Conservation (phyloP, 2,113 vertebrate genomes). For the Symphodus melops region DNA sequence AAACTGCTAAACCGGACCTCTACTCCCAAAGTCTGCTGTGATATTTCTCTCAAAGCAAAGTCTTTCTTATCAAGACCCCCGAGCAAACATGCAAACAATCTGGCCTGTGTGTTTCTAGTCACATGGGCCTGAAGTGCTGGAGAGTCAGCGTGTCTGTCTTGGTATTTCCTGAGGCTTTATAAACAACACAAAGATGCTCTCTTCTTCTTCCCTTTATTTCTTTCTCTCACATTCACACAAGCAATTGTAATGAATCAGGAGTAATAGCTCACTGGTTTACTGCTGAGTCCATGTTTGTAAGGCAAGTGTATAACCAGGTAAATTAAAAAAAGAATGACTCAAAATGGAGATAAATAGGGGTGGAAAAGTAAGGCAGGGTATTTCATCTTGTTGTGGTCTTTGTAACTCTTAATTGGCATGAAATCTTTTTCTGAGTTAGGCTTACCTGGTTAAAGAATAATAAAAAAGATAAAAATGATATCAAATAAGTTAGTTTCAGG, state of each 20-base stretch:
- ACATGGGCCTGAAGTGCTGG: slow-evolving; percentile 74
- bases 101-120: slow-evolving; percentile 81
- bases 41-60: slow-evolving; percentile 62
- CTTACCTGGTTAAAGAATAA: too few species aligned
- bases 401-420: neutral
- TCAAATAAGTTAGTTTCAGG: too few species aligned
- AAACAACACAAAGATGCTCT: slow-evolving; percentile 71
- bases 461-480: too few species aligned
- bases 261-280: neutral
- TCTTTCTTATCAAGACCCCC: slow-evolving; percentile 66
- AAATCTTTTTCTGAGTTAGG: too few species aligned
- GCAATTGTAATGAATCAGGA: slow-evolving; percentile 22
- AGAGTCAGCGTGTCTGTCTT: slow-evolving; percentile 83
- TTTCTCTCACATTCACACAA: slow-evolving; percentile 18
- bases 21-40: slow-evolving; percentile 45
- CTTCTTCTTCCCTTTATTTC: neutral
- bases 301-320: neutral
- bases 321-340: neutral
- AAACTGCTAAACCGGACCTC: slow-evolving; percentile 19
- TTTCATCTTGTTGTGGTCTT: too few species aligned
- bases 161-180: slow-evolving; percentile 87
- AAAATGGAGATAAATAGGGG: neutral
- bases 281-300: slow-evolving; percentile 5
- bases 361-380: neutral
- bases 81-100: slow-evolving; percentile 78